Evolutionary conservation across 2,797 vertebrate genomes (phyloP), one percentile per base, ranked within the genome.

Genomic region (Darevskia mixta): DNA sequence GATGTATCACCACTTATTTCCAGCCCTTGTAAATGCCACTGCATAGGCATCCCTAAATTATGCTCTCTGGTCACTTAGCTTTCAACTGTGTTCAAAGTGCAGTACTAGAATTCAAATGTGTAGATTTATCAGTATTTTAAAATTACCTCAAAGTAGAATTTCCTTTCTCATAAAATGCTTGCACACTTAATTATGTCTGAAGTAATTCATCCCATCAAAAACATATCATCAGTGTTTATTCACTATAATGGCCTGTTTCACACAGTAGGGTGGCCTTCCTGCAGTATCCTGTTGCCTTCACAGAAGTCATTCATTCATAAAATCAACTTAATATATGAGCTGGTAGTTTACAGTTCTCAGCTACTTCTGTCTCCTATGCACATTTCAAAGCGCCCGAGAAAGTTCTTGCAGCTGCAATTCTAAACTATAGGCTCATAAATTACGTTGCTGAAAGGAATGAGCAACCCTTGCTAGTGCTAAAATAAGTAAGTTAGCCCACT

Each of bases 1-100:
- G 93, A 94, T 76, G 84, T 92, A 85, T 89, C 27, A 76, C 64
- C 88, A 94, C 94, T 93, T 95, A 92, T 95, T 91, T 94, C 87
- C 80, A 90, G 5, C 67, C 67, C 75, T 83, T 87, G 71, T 77
- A 93, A 94, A 91, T 81, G 85, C 82, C 75, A 89, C 1, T 41
- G 81, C 80, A 86, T 43, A 66, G 43, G 45, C n/a, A 93, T 69
- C 45, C 87, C 43, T 95, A 83, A 88, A 90, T 89, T 92, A 87
- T 49, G 78, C 78, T 32, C 83, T 79, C 90, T 85, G 86, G 76
- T 88, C 66, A 83, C 81, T 55, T 38, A 82, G 90, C 81, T 89
- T 91, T 55, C 90, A 91, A 25, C 43, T 85, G 29, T 78, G 64
- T 32, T 79, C 8, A 25, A 1, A 85, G 76, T 45, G 4, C 64